These are phyloP conservation scores for Phrynocephalus vlangalii DNA, from an alignment of 2,797 vertebrate species.

Conservation along the genomic window DNA sequence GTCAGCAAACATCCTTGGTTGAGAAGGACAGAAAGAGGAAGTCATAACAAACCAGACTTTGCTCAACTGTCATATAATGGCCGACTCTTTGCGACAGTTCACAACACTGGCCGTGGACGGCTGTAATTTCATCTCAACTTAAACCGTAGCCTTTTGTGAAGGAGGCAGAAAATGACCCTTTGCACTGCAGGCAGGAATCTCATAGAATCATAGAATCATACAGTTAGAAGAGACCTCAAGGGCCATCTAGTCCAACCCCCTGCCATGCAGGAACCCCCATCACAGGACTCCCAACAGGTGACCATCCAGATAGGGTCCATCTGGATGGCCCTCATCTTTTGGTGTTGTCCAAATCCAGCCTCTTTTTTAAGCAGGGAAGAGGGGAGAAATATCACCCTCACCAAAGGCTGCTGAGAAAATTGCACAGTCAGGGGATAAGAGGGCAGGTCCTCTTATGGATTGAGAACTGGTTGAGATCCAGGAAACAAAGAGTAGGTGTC, in stretches of 20 bases:
- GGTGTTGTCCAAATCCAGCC: background rate
- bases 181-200: background rate
- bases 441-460: too few species aligned
- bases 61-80: background rate
- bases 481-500: too few species aligned
- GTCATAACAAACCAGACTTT: background rate
- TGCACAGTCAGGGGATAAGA: too few species aligned
- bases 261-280: too few species aligned
- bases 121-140: background rate
- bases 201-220: too few species aligned
- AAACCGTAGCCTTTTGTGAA: background rate
- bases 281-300: too few species aligned
- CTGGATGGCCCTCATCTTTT: background rate
- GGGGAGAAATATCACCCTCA: background rate
- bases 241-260: too few species aligned
- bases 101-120: background rate
- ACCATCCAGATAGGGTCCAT: too few species aligned
- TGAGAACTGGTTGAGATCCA: too few species aligned
- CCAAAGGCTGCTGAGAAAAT: too few species aligned
- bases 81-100: constrained; percentile 6
- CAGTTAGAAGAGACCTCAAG: too few species aligned
- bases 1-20: constrained; percentile 4
- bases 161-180: background rate
- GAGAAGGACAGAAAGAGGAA: background rate
- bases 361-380: background rate